A percentile compares a stretch with the other conserved stretches of the same genome.
These are phyloP conservation scores for Trialeurodes vaporariorum DNA, from an alignment of 1,140 invertebrate species.

Conservation along the genomic window DNA sequence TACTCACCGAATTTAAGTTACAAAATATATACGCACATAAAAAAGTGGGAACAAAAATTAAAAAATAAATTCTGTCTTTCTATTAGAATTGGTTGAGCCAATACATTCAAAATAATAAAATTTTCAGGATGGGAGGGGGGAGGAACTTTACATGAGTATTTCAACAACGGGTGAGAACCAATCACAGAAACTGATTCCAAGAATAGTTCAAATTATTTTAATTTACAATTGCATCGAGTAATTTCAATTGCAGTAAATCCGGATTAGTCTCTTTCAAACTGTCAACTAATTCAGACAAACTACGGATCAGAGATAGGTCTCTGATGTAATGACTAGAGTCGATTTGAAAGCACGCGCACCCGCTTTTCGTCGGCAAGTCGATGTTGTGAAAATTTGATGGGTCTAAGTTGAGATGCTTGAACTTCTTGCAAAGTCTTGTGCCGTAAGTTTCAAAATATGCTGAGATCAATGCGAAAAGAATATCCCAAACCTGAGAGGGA, in stretches of 20 bases:
- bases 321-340: neutral
- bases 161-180: too few relatives aligned
- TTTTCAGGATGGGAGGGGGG: too few relatives aligned
- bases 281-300: neutral
- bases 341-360: neutral
- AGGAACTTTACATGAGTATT: too few relatives aligned
- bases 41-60: too few relatives aligned
- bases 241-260: neutral
- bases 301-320: neutral
- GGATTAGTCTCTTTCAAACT: neutral
- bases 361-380: neutral
- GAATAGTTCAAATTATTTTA: too few relatives aligned
- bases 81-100: too few relatives aligned
- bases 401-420: neutral
- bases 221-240: too few relatives aligned
- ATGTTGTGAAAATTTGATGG: neutral
- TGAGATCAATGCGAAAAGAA: neutral
- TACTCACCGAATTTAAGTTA: too few relatives aligned
- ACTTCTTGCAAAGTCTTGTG: neutral
- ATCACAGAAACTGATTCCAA: too few relatives aligned
- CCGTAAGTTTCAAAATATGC: neutral
- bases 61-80: too few relatives aligned
- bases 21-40: too few relatives aligned
- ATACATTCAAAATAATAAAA: too few relatives aligned
- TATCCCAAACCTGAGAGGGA: neutral